These are phyloP conservation scores for Diplodus puntazzo DNA, from an alignment of 2,797 vertebrate species.

Conservation along the genomic window DNA sequence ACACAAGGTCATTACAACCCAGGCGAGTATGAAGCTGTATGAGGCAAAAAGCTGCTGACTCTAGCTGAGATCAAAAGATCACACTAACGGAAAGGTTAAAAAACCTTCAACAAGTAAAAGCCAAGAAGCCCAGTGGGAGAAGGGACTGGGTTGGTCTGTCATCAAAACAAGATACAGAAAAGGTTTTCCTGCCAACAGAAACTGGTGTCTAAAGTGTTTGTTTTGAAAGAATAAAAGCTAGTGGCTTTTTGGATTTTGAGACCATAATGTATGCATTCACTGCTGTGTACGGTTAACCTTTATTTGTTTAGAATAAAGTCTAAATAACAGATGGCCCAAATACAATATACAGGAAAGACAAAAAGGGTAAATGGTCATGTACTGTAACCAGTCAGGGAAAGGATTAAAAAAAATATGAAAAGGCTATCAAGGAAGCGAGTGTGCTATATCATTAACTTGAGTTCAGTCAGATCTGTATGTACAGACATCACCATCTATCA, in stretches of 20 bases:
- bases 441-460: neutral
- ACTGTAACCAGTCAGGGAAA: neutral
- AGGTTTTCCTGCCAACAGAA: neutral
- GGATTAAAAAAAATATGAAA: neutral
- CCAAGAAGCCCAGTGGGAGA: neutral
- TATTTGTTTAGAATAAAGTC: neutral
- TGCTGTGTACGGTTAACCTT: neutral
- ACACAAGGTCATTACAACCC: slow-evolving; percentile 7
- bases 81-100: neutral
- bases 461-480: no score
- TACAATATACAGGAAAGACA: neutral
- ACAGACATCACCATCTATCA: no score
- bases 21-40: neutral
- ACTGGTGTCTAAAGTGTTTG: neutral
- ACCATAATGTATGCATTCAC: neutral
- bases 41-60: neutral
- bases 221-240: neutral
- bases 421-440: neutral
- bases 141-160: neutral
- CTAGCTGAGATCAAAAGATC: neutral
- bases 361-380: neutral
- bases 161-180: neutral
- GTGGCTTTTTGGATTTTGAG: neutral
- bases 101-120: neutral
- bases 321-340: neutral